Evolutionary conservation across 2,797 vertebrate species (phyloP), one percentile per base, ranked within the genome.

Genomic region (Thaleichthys pacificus): DNA sequence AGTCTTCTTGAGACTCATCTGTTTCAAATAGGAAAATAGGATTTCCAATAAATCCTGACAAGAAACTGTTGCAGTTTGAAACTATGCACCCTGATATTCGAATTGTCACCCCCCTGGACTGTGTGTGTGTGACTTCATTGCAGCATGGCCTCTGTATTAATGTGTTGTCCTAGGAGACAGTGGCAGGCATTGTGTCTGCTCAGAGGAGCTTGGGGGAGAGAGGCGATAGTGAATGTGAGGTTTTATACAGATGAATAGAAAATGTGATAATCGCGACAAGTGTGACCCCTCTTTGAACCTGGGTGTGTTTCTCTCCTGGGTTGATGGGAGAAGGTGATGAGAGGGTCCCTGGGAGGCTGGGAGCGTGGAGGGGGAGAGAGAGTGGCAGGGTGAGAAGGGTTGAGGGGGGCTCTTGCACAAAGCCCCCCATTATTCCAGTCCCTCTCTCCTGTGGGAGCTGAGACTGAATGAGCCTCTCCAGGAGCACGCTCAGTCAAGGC

Each of bases 261-360:
- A 86, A 87, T 84, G 79, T 81, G 77, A 86, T 85, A 85, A 90
- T 90, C 87, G 86, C 86, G 89, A 89, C 85, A 89, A 91, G 85
- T 85, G 84, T 73, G 87, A 92, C 85, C 89, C 84, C 76, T 81
- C 86, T 90, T 91, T 92, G 86, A 90, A 89, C 87, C 75, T 30
- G 73, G 80, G 74, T 19, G 35, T 69, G n/a, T 85, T 90, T 84
- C 81, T 88, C 85, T 85, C 73, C 81, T 66, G 72, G 76, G 68
- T 77, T 77, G 76, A 84, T 69, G 77, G 84, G 74, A 67, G 80
- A 78, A 86, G 84, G 84, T 89, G 84, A 69, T 5, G 78, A 72
- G 85, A 81, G 84, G 76, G 70, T 79, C 80, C 77, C 78, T 35
- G 42, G 26, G 78, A 81, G 87, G 85, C 81, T 75, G 73, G 61